Evolutionary conservation across 2,888 invertebrate genomes (phyloP).

Genomic region (Lasius platythorax): DNA sequence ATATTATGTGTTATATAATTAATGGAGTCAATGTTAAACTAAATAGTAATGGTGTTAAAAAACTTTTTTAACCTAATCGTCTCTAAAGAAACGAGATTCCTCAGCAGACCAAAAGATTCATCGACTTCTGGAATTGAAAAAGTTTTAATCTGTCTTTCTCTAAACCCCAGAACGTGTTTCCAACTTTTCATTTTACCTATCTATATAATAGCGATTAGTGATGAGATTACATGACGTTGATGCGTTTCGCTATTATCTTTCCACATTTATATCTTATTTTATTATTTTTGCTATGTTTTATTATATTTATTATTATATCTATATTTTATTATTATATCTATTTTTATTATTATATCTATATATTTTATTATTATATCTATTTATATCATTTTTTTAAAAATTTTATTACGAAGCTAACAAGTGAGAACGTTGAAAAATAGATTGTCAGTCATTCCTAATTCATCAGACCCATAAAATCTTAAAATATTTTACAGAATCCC

Average conservation of each 20-base stretch:
- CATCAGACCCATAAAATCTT: neutral
- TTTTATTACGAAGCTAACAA: neutral
- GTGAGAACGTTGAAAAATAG: neutral
- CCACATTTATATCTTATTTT: neutral
- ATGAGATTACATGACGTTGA: neutral
- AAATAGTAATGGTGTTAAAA: neutral
- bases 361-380: no score
- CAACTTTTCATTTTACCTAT: conserved; percentile 4
- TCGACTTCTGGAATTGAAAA: conserved; percentile 35
- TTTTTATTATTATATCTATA: neutral
- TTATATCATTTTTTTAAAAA: neutral
- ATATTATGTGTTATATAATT: neutral
- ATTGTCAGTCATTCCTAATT: neutral
- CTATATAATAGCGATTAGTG: conserved; percentile 8
- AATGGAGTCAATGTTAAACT: neutral
- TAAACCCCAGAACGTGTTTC: neutral
- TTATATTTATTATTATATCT: neutral
- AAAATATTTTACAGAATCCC: neutral
- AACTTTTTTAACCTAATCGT: neutral
- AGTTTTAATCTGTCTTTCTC: conserved; percentile 34
- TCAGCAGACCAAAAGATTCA: neutral
- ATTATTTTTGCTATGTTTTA: neutral
- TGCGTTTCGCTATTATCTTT: neutral
- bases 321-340: neutral
- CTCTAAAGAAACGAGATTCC: neutral